Conservation (phyloP, 35 echinoderm and acorn worm genomes). For the Eucidaris tribuloides region DNA sequence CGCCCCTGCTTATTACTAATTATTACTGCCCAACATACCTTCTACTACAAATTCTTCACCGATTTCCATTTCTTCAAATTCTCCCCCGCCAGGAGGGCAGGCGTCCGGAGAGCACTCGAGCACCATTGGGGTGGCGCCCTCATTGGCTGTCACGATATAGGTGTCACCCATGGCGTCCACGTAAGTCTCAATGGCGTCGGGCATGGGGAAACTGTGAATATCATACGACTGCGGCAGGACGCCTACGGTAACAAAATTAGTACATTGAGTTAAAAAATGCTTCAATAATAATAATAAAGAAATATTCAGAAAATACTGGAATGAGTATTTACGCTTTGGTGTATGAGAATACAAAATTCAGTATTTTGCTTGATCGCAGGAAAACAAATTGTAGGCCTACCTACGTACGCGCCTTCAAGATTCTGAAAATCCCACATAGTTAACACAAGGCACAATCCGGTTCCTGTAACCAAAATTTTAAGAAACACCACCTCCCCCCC, state of each 20-base stretch:
- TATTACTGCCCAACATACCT: too few species aligned
- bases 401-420: too few species aligned
- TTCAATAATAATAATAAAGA: not conserved
- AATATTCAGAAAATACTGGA: not conserved
- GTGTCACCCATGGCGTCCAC: slow-evolving; percentile 3
- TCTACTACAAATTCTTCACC: slow-evolving; percentile 6
- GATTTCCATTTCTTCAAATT: not conserved
- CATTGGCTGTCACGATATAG: slow-evolving; percentile 47
- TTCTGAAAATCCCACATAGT: too few species aligned
- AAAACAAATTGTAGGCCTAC: too few species aligned
- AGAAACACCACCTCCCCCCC: too few species aligned
- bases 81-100: not conserved
- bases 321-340: not conserved
- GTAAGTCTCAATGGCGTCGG: slow-evolving; percentile 41
- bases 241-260: not conserved
- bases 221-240: not conserved
- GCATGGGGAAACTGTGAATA: slow-evolving; percentile 36
- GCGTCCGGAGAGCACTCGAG: not conserved
- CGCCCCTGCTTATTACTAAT: too few species aligned
- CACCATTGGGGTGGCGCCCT: slow-evolving; percentile 10
- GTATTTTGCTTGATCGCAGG: too few species aligned
- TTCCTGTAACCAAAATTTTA: too few species aligned
- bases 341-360: not conserved
- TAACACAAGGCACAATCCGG: too few species aligned
- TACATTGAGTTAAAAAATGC: not conserved